Conservation (phyloP, 2,797 vertebrate species). For the Meriones psammophilus region DNA sequence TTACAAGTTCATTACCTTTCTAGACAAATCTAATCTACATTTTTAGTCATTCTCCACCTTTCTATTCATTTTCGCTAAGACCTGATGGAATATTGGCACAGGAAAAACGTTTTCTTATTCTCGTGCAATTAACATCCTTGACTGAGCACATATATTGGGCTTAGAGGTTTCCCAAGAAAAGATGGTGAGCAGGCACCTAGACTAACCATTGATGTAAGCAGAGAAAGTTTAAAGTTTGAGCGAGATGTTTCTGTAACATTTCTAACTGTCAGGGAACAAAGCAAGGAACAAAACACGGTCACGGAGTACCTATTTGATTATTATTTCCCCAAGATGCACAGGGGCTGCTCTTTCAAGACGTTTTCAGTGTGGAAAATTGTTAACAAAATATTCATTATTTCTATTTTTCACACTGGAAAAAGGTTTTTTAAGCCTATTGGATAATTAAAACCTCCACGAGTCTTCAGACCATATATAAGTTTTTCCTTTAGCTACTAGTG, state of each 20-base stretch:
- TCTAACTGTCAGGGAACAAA: constrained; percentile 26
- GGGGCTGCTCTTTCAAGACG: neutral
- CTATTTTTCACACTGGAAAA: neutral
- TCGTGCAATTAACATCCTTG: constrained; percentile 45
- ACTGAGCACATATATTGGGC: neutral
- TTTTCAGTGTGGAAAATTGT: neutral
- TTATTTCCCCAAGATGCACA: neutral
- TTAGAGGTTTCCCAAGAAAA: constrained; percentile 54
- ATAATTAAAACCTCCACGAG: neutral
- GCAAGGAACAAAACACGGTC: neutral
- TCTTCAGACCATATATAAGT: neutral
- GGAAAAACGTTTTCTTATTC: constrained; percentile 59
- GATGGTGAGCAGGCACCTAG: neutral
- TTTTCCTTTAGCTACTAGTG: neutral
- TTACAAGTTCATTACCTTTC: constrained; percentile 78
- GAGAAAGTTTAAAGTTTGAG: neutral
- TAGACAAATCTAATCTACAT: constrained; percentile 73
- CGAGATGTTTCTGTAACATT: neutral
- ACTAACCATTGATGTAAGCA: neutral
- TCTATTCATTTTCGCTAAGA: constrained; percentile 47
- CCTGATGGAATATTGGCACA: constrained; percentile 52
- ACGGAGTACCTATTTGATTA: neutral
- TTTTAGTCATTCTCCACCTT: constrained; percentile 69
- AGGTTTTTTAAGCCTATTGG: neutral
- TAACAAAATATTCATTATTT: neutral